Evolutionary conservation across 2,113 vertebrate species (phyloP).

Genomic region (Scolopax mira): DNA sequence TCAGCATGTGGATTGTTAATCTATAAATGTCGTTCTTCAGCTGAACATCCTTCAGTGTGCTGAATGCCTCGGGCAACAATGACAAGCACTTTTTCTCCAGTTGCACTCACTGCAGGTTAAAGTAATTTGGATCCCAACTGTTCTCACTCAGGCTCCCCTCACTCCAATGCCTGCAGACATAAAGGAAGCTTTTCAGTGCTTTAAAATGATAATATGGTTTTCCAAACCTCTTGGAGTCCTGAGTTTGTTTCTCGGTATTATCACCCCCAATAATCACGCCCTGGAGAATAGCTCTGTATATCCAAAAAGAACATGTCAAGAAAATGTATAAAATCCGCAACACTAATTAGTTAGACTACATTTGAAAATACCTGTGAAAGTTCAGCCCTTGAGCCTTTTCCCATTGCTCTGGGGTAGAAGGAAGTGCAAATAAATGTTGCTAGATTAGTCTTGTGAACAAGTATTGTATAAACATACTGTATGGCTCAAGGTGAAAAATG

Average conservation of each 20-base stretch:
- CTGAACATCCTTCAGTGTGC: not conserved
- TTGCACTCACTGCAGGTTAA: not conserved
- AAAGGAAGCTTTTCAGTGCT: not conserved
- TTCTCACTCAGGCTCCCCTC: not conserved
- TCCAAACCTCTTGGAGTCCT: not conserved
- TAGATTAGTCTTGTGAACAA: not conserved
- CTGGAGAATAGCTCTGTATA: not conserved
- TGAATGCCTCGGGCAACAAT: not conserved
- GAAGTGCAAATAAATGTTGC: not conserved
- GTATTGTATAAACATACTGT: not conserved
- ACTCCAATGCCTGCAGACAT: not conserved
- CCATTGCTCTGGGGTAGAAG: not conserved
- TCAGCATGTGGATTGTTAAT: not conserved
- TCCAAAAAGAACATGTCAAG: not conserved
- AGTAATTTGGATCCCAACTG: not conserved
- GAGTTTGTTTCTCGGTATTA: not conserved
- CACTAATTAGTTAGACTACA: not conserved
- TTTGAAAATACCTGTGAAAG: not conserved
- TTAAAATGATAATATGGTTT: not conserved
- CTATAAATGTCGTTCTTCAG: not conserved
- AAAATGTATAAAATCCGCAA: not conserved
- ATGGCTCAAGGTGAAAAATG: conserved; percentile 13
- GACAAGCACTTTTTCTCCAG: not conserved
- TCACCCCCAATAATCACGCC: not conserved
- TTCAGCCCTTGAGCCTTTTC: not conserved